Percentiles rank a stretch among this genome's conserved stretches.
Evolutionary conservation across 2,797 vertebrate genomes (phyloP).

Genomic region (Ptychobarbus kaznakovi): DNA sequence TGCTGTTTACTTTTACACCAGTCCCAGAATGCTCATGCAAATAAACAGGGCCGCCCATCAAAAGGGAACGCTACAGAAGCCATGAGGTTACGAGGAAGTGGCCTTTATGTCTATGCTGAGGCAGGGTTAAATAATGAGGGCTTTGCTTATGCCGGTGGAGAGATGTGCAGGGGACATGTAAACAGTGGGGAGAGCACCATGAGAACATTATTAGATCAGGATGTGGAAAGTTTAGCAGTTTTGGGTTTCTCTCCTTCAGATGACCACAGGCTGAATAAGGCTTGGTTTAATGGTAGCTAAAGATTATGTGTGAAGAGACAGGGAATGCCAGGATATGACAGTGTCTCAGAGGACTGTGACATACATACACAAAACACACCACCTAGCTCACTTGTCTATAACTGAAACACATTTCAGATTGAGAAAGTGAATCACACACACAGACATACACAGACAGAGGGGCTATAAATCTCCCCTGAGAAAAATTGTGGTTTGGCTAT

Average conservation of each 20-base stretch:
- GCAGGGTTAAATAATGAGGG: constrained; percentile 83
- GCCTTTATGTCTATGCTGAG: constrained; percentile 81
- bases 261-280: constrained; percentile 51
- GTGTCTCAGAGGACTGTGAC: constrained; percentile 6
- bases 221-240: constrained; percentile 63
- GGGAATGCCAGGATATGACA: constrained; percentile 31
- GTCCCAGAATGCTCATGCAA: constrained; percentile 78
- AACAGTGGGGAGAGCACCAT: constrained; percentile 80
- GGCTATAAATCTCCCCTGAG: constrained; percentile 35
- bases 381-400: constrained; percentile 19
- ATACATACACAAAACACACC: constrained; percentile 32
- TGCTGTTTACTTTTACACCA: constrained; percentile 80
- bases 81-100: constrained; percentile 82
- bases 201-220: constrained; percentile 80
- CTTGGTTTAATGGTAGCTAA: constrained; percentile 28
- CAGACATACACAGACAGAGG: not conserved
- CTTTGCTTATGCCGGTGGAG: constrained; percentile 82
- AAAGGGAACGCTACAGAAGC: constrained; percentile 76
- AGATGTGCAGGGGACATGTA: constrained; percentile 83
- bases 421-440: not conserved
- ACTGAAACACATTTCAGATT: constrained; percentile 12
- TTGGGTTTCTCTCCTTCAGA: constrained; percentile 42
- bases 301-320: constrained; percentile 31
- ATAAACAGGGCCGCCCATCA: constrained; percentile 80
- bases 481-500: constrained; percentile 42